Conservation (phyloP, 2,888 invertebrate genomes). For the Cheilosia impressa region DNA sequence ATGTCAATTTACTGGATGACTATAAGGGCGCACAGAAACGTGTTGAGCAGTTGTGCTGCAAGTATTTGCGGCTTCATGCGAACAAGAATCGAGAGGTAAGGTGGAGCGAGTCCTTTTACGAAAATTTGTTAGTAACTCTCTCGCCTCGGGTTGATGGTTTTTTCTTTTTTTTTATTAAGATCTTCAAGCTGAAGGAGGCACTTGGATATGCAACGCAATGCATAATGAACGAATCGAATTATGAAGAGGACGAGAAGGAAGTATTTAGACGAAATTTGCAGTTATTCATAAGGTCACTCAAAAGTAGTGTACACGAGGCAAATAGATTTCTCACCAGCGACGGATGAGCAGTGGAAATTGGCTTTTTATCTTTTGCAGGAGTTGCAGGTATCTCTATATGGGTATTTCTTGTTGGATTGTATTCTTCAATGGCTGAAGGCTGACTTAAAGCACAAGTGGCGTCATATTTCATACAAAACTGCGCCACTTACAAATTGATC, state of each 20-base stretch:
- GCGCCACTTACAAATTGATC: too few species aligned
- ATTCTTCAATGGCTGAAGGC: too few species aligned
- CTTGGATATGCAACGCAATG: constrained; percentile 76
- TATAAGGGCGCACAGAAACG: constrained; percentile 78
- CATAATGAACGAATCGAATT: constrained; percentile 65
- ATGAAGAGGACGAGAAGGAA: constrained; percentile 57
- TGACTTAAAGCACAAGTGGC: too few species aligned
- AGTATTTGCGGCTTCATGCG: constrained; percentile 78
- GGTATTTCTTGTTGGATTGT: too few species aligned
- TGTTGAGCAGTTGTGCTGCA: constrained; percentile 78
- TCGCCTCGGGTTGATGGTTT: background rate
- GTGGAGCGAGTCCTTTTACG: background rate
- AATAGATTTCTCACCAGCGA: constrained; percentile 26
- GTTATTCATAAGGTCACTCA: constrained; percentile 77
- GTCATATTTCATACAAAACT: too few species aligned
- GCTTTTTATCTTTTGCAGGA: background rate
- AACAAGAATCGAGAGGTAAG: constrained; percentile 79
- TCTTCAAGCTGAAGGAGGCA: constrained; percentile 78
- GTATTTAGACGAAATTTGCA: constrained; percentile 78
- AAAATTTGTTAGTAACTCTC: constrained; percentile 10
- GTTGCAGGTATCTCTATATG: too few species aligned
- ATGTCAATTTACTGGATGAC: constrained; percentile 78
- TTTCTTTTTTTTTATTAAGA: constrained; percentile 55
- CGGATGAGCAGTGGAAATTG: background rate
- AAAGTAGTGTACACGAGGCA: constrained; percentile 48